phyloP scores from a whole-genome alignment of 2,888 invertebrate genomes.

The Abscondita cerata region DNA sequence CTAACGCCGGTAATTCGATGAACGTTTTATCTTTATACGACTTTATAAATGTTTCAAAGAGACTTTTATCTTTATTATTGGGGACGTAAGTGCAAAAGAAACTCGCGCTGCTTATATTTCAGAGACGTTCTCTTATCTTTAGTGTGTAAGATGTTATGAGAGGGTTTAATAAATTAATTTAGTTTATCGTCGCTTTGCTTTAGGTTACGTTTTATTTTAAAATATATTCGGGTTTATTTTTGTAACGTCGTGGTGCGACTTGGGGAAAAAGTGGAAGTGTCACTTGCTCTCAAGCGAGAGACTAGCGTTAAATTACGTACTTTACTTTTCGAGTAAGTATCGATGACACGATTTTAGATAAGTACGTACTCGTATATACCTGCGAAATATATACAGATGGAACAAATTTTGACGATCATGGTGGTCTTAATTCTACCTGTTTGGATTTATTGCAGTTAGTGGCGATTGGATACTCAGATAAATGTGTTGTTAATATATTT shows the following conservation, averaged over 20 bases:
- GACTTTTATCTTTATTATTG: constrained; percentile 51
- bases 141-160: constrained; percentile 10
- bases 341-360: too few species aligned
- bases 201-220: neutral
- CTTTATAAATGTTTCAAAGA: constrained; percentile 49
- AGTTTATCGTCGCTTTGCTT: constrained; percentile 6
- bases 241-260: neutral
- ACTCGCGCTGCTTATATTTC: constrained; percentile 45
- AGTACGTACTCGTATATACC: too few species aligned
- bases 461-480: too few species aligned
- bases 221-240: neutral
- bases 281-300: too few species aligned
- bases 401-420: too few species aligned
- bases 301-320: too few species aligned
- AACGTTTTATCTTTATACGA: constrained; percentile 52
- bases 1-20: constrained; percentile 52
- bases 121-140: constrained; percentile 41
- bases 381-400: too few species aligned
- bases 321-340: too few species aligned
- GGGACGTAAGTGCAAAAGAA: constrained; percentile 49
- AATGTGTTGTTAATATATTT: too few species aligned
- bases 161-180: constrained; percentile 19
- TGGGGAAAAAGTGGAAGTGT: too few species aligned
- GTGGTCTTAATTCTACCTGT: too few species aligned
- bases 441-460: too few species aligned